Evolutionary conservation across 2,113 vertebrate genomes (phyloP).

Genomic region (Gymnarchus niloticus): DNA sequence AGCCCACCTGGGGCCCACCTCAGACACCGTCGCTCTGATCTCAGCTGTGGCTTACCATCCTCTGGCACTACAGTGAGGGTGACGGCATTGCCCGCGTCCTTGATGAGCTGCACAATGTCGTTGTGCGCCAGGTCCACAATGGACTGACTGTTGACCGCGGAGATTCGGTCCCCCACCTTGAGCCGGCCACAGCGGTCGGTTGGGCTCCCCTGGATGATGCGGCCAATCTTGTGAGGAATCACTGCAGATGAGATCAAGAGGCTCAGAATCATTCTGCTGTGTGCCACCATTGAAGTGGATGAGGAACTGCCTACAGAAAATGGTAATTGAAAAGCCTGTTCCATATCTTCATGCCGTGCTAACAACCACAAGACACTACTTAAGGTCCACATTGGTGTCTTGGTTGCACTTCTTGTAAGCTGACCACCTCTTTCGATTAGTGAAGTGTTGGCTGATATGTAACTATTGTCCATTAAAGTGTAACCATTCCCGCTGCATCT

Average conservation of each 20-base stretch:
- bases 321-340: background rate
- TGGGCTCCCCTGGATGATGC: slow-evolving; percentile 90
- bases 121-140: slow-evolving; percentile 91
- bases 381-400: background rate
- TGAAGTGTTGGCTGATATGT: background rate
- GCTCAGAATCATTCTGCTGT: background rate
- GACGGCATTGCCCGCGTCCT: slow-evolving; percentile 83
- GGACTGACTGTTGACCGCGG: slow-evolving; percentile 83
- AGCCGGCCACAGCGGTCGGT: slow-evolving; percentile 85
- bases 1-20: background rate
- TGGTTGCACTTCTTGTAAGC: background rate
- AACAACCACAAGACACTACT: background rate
- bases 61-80: slow-evolving; percentile 89
- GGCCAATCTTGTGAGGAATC: slow-evolving; percentile 96
- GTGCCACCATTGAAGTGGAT: background rate
- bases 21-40: background rate
- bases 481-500: background rate
- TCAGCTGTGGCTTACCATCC: slow-evolving; percentile 68
- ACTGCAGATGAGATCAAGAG: slow-evolving; percentile 54
- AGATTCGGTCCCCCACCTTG: slow-evolving; percentile 91
- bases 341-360: background rate
- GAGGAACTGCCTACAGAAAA: background rate
- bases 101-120: slow-evolving; percentile 93
- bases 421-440: background rate
- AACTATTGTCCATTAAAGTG: background rate